phyloP scores from a whole-genome alignment of 2,797 vertebrate genomes.

The Falco columbarius region DNA sequence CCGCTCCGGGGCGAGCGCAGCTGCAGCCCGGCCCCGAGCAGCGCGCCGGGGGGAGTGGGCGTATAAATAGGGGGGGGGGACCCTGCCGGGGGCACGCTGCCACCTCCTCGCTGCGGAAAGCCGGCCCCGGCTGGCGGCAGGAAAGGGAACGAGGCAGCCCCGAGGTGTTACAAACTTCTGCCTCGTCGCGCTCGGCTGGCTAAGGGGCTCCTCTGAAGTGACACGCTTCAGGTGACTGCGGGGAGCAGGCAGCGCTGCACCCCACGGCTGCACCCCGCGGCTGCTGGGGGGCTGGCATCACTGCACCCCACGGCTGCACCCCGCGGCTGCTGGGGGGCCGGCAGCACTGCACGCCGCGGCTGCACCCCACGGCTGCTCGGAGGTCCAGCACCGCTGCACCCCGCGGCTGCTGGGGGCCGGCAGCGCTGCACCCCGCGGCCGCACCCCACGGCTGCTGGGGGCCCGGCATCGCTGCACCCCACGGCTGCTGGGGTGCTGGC shows the following conservation, averaged over 20 bases:
- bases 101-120: background rate
- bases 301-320: too few relatives aligned
- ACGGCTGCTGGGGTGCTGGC: too few relatives aligned
- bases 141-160: background rate
- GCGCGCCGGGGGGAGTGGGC: background rate
- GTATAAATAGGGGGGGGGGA: fast-evolving
- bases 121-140: background rate
- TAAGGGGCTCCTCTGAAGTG: background rate
- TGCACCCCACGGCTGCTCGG: too few relatives aligned
- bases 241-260: background rate
- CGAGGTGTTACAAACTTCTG: background rate
- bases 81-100: background rate
- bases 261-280: background rate
- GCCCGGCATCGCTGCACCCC: too few relatives aligned
- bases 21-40: background rate
- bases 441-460: too few relatives aligned
- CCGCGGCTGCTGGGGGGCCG: too few relatives aligned
- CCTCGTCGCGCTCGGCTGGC: background rate
- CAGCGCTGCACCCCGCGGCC: too few relatives aligned
- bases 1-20: background rate
- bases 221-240: background rate
- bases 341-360: too few relatives aligned
- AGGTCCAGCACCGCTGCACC: too few relatives aligned
- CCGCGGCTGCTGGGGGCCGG: too few relatives aligned
- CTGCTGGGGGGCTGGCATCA: background rate